Conservation (phyloP, 1,140 invertebrate species). For the Apis laboriosa region DNA sequence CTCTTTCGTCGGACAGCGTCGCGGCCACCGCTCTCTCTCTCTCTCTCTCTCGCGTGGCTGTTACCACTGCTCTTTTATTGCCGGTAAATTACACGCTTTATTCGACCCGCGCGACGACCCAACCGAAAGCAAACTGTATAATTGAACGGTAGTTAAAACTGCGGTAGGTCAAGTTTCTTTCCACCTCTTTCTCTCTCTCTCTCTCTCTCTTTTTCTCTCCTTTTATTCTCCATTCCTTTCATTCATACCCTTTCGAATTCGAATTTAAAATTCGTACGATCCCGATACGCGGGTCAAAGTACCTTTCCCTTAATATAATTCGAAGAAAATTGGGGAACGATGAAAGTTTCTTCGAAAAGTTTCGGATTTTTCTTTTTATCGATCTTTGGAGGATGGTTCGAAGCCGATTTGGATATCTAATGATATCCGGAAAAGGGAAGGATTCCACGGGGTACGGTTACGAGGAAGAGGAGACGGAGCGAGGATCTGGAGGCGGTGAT, state of each 20-base stretch:
- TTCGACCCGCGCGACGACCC: constrained; percentile 70
- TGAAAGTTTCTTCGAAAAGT: no score
- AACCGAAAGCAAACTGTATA: constrained; percentile 71
- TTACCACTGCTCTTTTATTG: constrained; percentile 75
- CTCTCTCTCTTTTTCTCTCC: no score
- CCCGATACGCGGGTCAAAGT: no score
- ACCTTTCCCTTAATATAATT: no score
- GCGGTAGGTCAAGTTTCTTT: constrained; percentile 72
- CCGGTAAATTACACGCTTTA: constrained; percentile 79
- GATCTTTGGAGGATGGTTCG: no score
- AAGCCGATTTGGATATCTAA: no score
- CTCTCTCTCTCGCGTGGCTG: constrained; percentile 2
- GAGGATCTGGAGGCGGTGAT: background rate
- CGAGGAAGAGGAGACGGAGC: background rate
- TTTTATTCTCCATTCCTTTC: background rate
- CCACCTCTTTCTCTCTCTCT: constrained; percentile 16
- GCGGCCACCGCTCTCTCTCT: background rate
- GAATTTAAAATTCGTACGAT: no score
- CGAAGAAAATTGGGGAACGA: no score
- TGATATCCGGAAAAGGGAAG: no score
- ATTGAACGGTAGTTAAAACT: constrained; percentile 74
- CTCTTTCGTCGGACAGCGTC: constrained; percentile 19
- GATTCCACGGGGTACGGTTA: background rate
- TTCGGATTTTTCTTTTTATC: no score
- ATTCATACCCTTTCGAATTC: no score